Percentiles rank a stretch among this genome's conserved stretches.
Evolutionary conservation across 2,888 invertebrate genomes (phyloP).

Genomic region (Anticlea derivata): DNA sequence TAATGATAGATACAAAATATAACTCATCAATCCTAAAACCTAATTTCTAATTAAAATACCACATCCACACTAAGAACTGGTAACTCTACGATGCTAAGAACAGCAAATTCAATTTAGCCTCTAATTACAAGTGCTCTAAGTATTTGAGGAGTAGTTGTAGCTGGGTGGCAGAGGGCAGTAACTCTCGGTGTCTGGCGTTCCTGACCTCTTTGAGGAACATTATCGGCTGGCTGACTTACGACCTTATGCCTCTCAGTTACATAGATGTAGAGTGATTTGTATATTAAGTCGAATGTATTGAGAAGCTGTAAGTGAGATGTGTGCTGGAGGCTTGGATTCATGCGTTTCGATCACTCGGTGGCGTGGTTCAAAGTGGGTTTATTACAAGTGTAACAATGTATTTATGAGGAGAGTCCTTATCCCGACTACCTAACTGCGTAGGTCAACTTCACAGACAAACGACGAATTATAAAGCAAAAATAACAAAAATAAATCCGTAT

Average conservation of each 20-base stretch:
- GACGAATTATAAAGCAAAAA: slow-evolving; percentile 47
- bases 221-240: slow-evolving; percentile 43
- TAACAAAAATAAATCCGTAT: slow-evolving; percentile 42
- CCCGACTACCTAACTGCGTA: slow-evolving; percentile 57
- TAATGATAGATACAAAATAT: slow-evolving; percentile 32
- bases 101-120: slow-evolving; percentile 77
- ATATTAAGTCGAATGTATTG: slow-evolving; percentile 73
- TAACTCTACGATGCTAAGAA: slow-evolving; percentile 74
- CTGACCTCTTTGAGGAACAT: slow-evolving; percentile 38
- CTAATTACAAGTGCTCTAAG: slow-evolving; percentile 78
- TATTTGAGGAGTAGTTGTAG: slow-evolving; percentile 68
- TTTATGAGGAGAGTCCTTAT: slow-evolving; percentile 64
- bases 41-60: slow-evolving; percentile 63
- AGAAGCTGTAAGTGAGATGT: slow-evolving; percentile 83
- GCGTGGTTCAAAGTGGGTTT: slow-evolving; percentile 79
- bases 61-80: slow-evolving; percentile 75
- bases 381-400: slow-evolving; percentile 76
- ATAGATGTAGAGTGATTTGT: slow-evolving; percentile 70
- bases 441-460: slow-evolving; percentile 46
- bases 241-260: slow-evolving; percentile 81
- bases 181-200: slow-evolving; percentile 49
- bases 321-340: slow-evolving; percentile 82
- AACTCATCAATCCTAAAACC: slow-evolving; percentile 47
- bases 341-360: slow-evolving; percentile 84
- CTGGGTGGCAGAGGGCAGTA: slow-evolving; percentile 79